These are phyloP conservation scores for Leuciscus idus DNA, from an alignment of 2,113 vertebrate genomes.

Conservation along the genomic window DNA sequence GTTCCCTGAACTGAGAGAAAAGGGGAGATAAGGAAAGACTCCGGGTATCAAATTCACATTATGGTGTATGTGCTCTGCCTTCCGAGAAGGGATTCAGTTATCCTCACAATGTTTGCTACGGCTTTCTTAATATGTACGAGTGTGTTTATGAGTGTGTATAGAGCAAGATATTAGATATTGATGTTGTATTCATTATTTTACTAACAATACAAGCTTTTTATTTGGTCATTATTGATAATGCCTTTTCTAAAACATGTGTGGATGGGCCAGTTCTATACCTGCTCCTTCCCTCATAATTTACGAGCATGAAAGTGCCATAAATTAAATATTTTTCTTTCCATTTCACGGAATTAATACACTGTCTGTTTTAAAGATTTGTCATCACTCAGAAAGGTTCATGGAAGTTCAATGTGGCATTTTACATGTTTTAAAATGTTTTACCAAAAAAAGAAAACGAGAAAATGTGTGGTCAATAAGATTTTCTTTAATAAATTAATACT, in stretches of 20 bases:
- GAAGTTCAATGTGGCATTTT: not conserved
- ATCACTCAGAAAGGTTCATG: no score
- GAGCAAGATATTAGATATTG: not conserved
- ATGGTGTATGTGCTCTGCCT: not conserved
- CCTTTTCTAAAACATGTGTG: not conserved
- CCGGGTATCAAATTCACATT: not conserved
- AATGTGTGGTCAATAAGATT: not conserved
- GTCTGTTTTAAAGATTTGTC: no score
- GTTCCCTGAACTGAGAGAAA: slow-evolving; percentile 2
- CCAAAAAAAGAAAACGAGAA: not conserved
- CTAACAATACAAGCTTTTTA: not conserved
- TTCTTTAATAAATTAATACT: not conserved
- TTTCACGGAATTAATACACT: not conserved
- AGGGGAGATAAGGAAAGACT: not conserved
- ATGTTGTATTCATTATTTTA: not conserved
- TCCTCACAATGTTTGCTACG: not conserved
- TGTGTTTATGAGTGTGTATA: not conserved
- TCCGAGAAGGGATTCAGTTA: not conserved
- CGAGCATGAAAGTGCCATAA: not conserved
- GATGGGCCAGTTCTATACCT: not conserved
- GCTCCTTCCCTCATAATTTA: not conserved
- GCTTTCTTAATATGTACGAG: not conserved
- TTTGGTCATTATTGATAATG: not conserved
- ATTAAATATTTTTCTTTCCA: not conserved
- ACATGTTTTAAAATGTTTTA: not conserved